These are phyloP conservation scores for Aulostomus chinensis DNA, from an alignment of 2,797 vertebrate genomes.

Conservation along the genomic window DNA sequence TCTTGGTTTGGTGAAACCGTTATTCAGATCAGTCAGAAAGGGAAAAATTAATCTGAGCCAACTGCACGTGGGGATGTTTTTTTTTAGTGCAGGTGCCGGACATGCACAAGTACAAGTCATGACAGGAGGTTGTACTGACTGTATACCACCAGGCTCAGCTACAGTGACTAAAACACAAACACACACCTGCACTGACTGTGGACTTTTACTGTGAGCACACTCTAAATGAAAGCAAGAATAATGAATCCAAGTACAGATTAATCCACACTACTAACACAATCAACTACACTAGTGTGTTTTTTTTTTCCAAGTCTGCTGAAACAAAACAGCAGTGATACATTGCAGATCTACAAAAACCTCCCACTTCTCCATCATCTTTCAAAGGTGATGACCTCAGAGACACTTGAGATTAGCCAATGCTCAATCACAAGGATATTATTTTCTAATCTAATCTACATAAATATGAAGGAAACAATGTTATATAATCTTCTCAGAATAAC, in stretches of 20 bases:
- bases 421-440: too few relatives aligned
- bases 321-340: too few relatives aligned
- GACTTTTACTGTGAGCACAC: background rate
- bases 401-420: too few relatives aligned
- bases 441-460: too few relatives aligned
- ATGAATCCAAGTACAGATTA: background rate
- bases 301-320: too few relatives aligned
- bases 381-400: too few relatives aligned
- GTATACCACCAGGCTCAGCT: slow-evolving; percentile 25
- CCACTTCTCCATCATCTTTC: too few relatives aligned
- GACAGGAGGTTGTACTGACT: slow-evolving; percentile 45
- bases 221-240: slow-evolving; percentile 4
- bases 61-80: slow-evolving; percentile 43
- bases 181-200: slow-evolving; percentile 14
- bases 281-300: too few relatives aligned
- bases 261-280: background rate
- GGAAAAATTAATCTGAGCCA: slow-evolving; percentile 34
- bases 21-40: slow-evolving; percentile 21
- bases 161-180: slow-evolving; percentile 45
- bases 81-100: slow-evolving; percentile 48
- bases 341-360: too few relatives aligned
- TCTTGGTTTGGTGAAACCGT: slow-evolving; percentile 4
- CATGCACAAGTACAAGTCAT: slow-evolving; percentile 34
- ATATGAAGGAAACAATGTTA: too few relatives aligned
- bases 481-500: too few relatives aligned